These are phyloP conservation scores for Vulpes lagopus DNA, from an alignment of 2,113 vertebrate genomes.

Conservation along the genomic window DNA sequence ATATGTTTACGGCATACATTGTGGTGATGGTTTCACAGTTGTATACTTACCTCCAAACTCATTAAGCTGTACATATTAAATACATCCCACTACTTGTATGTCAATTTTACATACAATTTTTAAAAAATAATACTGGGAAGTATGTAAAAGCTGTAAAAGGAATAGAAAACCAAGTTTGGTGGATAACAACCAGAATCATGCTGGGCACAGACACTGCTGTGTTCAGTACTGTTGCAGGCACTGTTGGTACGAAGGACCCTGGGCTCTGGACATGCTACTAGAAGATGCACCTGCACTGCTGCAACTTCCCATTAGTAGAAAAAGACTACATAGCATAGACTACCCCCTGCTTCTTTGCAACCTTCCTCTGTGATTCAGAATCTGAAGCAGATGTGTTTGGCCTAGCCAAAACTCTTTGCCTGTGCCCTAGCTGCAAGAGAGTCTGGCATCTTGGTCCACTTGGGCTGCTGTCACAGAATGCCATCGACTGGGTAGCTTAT, in stretches of 20 bases:
- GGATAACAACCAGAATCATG: neutral
- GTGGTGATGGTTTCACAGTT: neutral
- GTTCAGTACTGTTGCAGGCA: neutral
- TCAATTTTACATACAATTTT: neutral
- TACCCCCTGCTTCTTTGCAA: neutral
- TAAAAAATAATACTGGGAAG: neutral
- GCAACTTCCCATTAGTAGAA: neutral
- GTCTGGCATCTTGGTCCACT: neutral
- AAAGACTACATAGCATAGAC: neutral
- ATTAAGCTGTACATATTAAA: neutral
- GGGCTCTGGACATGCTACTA: neutral
- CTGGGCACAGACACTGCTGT: neutral
- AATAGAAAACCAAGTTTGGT: neutral
- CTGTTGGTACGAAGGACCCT: neutral
- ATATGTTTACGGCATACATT: neutral
- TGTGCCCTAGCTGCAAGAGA: neutral
- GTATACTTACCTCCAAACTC: neutral
- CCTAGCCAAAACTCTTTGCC: neutral
- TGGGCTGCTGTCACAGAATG: neutral
- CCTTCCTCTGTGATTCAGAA: slow-evolving; percentile 13
- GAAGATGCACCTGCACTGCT: neutral
- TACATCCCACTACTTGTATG: neutral
- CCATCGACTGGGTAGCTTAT: neutral
- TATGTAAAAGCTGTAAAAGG: neutral
- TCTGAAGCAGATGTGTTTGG: neutral